These are phyloP conservation scores for Drosophila sturtevanti DNA, from an alignment of 1,140 invertebrate species.

Conservation along the genomic window DNA sequence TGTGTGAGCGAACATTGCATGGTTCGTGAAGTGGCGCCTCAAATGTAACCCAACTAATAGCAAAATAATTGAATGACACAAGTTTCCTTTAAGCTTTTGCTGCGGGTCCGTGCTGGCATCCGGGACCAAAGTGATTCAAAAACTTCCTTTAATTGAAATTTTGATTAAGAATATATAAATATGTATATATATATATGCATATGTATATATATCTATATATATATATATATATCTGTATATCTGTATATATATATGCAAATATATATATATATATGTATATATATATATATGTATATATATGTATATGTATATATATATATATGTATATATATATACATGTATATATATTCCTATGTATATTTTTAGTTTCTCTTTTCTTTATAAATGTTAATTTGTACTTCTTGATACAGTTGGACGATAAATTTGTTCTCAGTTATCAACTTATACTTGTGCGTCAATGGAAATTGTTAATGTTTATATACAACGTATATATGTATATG, in stretches of 20 bases:
- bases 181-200: background rate
- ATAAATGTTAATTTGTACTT: slow-evolving; percentile 9
- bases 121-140: slow-evolving; percentile 20
- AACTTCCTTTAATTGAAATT: slow-evolving; percentile 30
- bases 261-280: no score
- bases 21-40: slow-evolving; percentile 51
- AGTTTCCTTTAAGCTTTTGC: slow-evolving; percentile 31
- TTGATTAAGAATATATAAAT: background rate
- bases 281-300: no score
- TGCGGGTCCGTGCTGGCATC: slow-evolving; percentile 34
- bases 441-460: slow-evolving; percentile 47
- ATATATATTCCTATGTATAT: background rate
- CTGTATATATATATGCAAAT: no score
- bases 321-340: no score
- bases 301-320: no score
- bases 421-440: slow-evolving; percentile 67
- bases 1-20: slow-evolving; percentile 48
- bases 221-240: no score
- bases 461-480: slow-evolving; percentile 2
- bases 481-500: background rate
- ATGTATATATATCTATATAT: background rate
- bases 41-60: slow-evolving; percentile 70
- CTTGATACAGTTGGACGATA: slow-evolving; percentile 14
- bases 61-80: slow-evolving; percentile 71
- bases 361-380: background rate